Conservation (phyloP, 1,140 invertebrate genomes). For the Ceratina australensis region DNA sequence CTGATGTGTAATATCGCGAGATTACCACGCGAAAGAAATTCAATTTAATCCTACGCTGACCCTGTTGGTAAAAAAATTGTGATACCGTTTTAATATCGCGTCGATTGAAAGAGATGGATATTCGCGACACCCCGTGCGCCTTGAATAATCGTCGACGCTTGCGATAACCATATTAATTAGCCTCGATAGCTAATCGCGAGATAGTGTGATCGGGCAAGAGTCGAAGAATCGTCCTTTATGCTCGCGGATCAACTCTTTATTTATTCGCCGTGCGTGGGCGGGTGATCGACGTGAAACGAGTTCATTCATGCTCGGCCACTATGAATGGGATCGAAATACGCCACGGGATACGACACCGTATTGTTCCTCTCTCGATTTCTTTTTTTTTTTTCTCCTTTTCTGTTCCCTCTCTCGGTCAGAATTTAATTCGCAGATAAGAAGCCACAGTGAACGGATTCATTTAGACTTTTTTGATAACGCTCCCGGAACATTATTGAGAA, state of each 20-base stretch:
- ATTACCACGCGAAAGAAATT: too few species aligned
- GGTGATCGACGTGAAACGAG: slow-evolving; percentile 65
- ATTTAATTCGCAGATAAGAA: slow-evolving; percentile 20
- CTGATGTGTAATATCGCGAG: not conserved
- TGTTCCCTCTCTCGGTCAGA: not conserved
- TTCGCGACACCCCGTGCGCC: slow-evolving; percentile 22
- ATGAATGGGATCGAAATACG: slow-evolving; percentile 46
- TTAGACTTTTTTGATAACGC: not conserved
- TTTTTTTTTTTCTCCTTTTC: not conserved
- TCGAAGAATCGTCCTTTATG: slow-evolving; percentile 57
- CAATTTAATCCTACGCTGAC: too few species aligned
- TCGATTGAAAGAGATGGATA: slow-evolving; percentile 1
- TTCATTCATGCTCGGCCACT: slow-evolving; percentile 60
- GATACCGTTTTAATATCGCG: too few species aligned
- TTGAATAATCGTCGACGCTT: not conserved
- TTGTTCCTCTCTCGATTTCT: slow-evolving; percentile 17
- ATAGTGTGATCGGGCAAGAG: not conserved
- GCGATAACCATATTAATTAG: slow-evolving; percentile 58
- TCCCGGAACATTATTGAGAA: not conserved
- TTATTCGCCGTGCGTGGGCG: slow-evolving; percentile 45
- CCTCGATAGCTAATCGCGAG: not conserved
- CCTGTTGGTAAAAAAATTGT: too few species aligned
- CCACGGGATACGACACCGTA: slow-evolving; percentile 29
- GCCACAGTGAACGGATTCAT: slow-evolving; percentile 8
- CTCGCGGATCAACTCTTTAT: slow-evolving; percentile 64